Percentiles rank a stretch among this genome's conserved stretches.
These are phyloP conservation scores for Poecile montanus DNA, from an alignment of 2,797 vertebrate genomes.

Conservation along the genomic window DNA sequence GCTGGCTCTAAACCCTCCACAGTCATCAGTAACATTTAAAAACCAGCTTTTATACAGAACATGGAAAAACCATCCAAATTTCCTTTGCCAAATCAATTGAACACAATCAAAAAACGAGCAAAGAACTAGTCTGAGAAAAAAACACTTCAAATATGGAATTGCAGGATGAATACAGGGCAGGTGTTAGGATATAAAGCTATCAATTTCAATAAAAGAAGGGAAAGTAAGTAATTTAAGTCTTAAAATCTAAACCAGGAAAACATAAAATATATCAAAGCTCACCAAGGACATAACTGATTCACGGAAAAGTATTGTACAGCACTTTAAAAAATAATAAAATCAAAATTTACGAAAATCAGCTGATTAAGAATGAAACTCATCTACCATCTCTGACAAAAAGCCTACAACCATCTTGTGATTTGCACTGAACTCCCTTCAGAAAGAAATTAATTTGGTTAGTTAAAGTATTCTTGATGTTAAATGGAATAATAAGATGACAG, in stretches of 20 bases:
- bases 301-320: background rate
- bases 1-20: constrained; percentile 12
- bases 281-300: background rate
- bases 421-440: background rate
- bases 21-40: constrained; percentile 41
- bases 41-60: background rate
- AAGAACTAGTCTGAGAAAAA: background rate
- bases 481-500: background rate
- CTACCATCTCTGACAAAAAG: background rate
- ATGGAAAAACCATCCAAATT: background rate
- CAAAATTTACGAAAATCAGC: background rate
- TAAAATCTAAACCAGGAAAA: background rate
- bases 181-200: background rate
- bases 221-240: background rate
- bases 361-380: background rate
- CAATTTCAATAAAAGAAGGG: background rate
- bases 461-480: background rate
- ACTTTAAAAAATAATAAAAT: background rate
- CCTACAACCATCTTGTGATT: background rate
- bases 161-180: background rate
- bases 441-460: background rate
- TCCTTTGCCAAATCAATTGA: constrained; percentile 24
- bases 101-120: background rate
- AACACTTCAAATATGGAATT: background rate
- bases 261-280: background rate